Conservation (phyloP, 2,888 invertebrate genomes). For the Siphonodentalium dalli region DNA sequence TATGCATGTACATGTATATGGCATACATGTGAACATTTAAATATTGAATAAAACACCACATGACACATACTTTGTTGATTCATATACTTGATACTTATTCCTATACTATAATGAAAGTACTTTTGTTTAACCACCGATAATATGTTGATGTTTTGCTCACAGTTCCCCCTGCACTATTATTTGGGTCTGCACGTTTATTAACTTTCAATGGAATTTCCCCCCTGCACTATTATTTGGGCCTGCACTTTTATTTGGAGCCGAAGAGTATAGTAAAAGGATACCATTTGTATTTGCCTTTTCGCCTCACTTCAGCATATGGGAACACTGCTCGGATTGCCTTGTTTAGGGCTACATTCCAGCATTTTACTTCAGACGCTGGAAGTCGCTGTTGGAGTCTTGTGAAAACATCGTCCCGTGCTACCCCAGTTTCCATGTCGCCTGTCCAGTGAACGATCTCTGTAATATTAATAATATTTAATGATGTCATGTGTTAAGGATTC, state of each 20-base stretch:
- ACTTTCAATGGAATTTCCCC: no score
- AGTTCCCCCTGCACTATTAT: no score
- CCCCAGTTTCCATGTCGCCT: constrained; percentile 41
- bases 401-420: constrained; percentile 47
- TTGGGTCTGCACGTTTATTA: no score
- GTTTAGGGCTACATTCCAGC: constrained; percentile 54
- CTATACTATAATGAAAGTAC: no score
- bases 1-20: no score
- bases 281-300: constrained; percentile 57
- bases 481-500: not conserved
- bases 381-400: constrained; percentile 35
- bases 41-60: no score
- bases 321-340: constrained; percentile 48
- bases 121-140: no score
- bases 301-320: constrained; percentile 45
- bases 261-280: constrained; percentile 41
- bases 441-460: constrained; percentile 46
- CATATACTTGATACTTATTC: no score
- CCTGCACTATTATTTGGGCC: no score
- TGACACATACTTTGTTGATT: no score
- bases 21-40: no score
- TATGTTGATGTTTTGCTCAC: no score
- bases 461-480: constrained; percentile 1
- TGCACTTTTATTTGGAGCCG: not conserved
- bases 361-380: constrained; percentile 37